Evolutionary conservation across 2,888 invertebrate species (phyloP).

Genomic region (Drosophila pseudotakahashii): DNA sequence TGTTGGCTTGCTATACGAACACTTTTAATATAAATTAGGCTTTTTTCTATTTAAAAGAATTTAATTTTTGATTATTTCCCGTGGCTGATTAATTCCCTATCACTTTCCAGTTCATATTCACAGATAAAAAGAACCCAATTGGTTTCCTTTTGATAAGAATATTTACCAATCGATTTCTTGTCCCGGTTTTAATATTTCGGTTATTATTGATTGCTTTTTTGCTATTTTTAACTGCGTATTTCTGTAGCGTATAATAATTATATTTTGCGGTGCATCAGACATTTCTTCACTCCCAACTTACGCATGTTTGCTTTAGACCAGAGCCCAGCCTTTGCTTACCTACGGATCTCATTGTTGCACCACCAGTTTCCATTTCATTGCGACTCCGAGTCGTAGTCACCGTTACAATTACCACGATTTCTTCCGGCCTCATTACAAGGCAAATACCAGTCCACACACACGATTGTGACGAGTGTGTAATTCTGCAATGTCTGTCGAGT

Average conservation of each 20-base stretch:
- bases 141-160: constrained; percentile 1
- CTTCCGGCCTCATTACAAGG: constrained; percentile 64
- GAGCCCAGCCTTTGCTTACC: constrained; percentile 7
- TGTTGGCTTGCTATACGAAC: background rate
- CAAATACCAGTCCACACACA: constrained; percentile 35
- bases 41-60: too few relatives aligned
- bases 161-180: background rate
- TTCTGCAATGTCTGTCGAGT: constrained; percentile 24
- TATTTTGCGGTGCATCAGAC: background rate
- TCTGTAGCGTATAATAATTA: background rate
- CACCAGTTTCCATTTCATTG: constrained; percentile 39
- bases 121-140: background rate
- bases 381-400: constrained; percentile 15
- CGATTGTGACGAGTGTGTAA: constrained; percentile 26
- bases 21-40: background rate
- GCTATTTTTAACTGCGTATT: background rate
- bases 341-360: constrained; percentile 2
- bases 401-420: constrained; percentile 49
- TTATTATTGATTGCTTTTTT: background rate
- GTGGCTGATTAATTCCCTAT: too few relatives aligned
- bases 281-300: constrained; percentile 1
- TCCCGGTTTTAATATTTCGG: background rate
- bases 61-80: too few relatives aligned
- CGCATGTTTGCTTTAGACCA: constrained; percentile 12
- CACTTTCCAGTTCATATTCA: too few relatives aligned